Evolutionary conservation across 2,888 invertebrate genomes (phyloP).

Genomic region (Drosophila birchii): DNA sequence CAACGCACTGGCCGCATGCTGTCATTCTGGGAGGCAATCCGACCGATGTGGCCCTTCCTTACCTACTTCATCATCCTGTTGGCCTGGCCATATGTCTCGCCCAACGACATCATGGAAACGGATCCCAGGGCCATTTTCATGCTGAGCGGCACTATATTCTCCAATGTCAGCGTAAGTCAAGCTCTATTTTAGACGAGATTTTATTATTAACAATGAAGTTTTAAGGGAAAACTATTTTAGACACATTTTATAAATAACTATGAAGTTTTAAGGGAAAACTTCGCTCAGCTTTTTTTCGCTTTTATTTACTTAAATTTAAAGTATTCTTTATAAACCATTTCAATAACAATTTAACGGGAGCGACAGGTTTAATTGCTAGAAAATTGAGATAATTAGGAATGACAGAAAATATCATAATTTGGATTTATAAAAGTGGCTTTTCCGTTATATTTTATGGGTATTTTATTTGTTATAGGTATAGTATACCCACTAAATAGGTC

Average conservation of each 20-base stretch:
- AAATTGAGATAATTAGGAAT: too few species aligned
- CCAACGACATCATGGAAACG: slow-evolving; percentile 90
- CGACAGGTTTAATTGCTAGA: background rate
- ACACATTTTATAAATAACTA: too few species aligned
- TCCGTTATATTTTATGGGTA: background rate
- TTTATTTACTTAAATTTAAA: too few species aligned
- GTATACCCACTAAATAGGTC: too few species aligned
- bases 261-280: too few species aligned
- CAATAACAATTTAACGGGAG: background rate
- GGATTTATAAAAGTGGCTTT: background rate
- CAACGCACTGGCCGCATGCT: slow-evolving; percentile 95
- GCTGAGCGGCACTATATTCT: slow-evolving; percentile 97
- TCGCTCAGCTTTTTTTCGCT: too few species aligned
- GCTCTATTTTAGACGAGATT: too few species aligned
- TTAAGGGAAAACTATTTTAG: too few species aligned
- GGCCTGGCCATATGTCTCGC: slow-evolving; percentile 93
- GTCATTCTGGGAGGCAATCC: slow-evolving; percentile 91
- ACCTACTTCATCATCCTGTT: slow-evolving; percentile 91
- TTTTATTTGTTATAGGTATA: background rate
- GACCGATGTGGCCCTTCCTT: slow-evolving; percentile 93
- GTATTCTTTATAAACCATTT: background rate
- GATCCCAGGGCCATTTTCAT: slow-evolving; percentile 95
- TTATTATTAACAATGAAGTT: too few species aligned
- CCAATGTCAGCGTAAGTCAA: slow-evolving; percentile 96
- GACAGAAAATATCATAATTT: background rate